Evolutionary conservation across 2,113 vertebrate genomes (phyloP).

Genomic region (Pagrus major): DNA sequence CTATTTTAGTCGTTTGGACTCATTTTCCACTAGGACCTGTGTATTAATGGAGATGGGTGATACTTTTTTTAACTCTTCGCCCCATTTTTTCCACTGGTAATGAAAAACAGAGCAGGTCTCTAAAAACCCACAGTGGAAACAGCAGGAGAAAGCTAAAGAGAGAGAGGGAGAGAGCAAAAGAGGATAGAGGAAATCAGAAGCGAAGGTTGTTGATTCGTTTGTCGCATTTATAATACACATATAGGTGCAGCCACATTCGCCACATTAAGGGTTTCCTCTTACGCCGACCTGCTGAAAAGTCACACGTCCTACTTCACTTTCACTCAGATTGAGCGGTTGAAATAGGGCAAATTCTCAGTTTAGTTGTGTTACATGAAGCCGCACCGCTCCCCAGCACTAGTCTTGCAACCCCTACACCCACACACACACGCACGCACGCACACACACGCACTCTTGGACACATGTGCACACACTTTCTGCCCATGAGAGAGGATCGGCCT

Average conservation of each 20-base stretch:
- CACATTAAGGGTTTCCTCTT: constrained; percentile 14
- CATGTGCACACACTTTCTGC: constrained; percentile 61
- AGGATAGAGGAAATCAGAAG: constrained; percentile 42
- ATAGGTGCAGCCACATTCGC: neutral
- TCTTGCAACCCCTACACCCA: neutral
- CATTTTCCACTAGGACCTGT: constrained; percentile 62
- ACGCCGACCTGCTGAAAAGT: constrained; percentile 15
- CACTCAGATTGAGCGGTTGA: constrained; percentile 34
- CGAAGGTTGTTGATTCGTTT: constrained; percentile 23
- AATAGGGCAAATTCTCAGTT: constrained; percentile 61
- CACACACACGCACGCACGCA: neutral
- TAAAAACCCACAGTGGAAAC: constrained; percentile 67
- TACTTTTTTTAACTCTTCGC: constrained; percentile 64
- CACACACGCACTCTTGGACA: constrained; percentile 49
- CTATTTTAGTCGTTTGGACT: constrained; percentile 70
- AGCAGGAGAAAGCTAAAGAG: constrained; percentile 20
- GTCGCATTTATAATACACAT: constrained; percentile 15
- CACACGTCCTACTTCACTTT: constrained; percentile 56
- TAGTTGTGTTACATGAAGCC: constrained; percentile 45
- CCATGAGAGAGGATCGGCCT: constrained; percentile 78
- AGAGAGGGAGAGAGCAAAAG: constrained; percentile 21
- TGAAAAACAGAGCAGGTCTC: constrained; percentile 75
- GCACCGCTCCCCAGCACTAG: constrained; percentile 18
- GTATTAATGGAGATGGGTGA: constrained; percentile 63
- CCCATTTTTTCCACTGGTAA: constrained; percentile 77